Evolutionary conservation across 1,140 invertebrate genomes (phyloP).

Genomic region (Listronotus bonariensis): DNA sequence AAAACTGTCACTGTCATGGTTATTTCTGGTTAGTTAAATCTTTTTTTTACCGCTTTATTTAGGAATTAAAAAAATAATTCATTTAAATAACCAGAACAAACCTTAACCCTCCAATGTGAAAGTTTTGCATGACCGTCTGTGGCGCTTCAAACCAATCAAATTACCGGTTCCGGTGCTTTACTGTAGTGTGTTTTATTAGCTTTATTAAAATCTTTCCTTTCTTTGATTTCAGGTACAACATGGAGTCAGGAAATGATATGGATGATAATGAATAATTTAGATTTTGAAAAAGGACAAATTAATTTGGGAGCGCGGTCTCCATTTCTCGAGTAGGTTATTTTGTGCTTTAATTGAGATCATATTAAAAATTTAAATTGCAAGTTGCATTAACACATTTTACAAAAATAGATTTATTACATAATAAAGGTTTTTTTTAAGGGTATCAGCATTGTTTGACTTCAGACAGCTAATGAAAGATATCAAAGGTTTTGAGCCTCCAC

Average conservation of each 20-base stretch:
- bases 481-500: conserved; percentile 47
- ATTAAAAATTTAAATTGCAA: background rate
- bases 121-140: no score
- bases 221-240: conserved; percentile 57
- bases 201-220: no score
- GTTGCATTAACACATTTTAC: background rate
- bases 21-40: no score
- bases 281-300: conserved; percentile 58
- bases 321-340: conserved; percentile 56
- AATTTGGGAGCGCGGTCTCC: conserved; percentile 52
- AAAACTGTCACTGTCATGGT: no score
- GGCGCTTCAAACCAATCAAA: no score
- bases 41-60: no score
- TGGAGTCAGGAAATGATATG: conserved; percentile 68
- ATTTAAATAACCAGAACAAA: no score
- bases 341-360: conserved; percentile 10
- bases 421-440: conserved; percentile 51
- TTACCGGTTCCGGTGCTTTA: no score
- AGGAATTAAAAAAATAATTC: no score
- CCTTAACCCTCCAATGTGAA: no score
- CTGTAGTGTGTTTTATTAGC: no score
- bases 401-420: no score
- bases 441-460: conserved; percentile 53
- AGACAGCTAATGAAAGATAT: conserved; percentile 44
- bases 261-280: conserved; percentile 59